phyloP scores from a whole-genome alignment of 2,797 vertebrate species.

The Anguilla obscura region DNA sequence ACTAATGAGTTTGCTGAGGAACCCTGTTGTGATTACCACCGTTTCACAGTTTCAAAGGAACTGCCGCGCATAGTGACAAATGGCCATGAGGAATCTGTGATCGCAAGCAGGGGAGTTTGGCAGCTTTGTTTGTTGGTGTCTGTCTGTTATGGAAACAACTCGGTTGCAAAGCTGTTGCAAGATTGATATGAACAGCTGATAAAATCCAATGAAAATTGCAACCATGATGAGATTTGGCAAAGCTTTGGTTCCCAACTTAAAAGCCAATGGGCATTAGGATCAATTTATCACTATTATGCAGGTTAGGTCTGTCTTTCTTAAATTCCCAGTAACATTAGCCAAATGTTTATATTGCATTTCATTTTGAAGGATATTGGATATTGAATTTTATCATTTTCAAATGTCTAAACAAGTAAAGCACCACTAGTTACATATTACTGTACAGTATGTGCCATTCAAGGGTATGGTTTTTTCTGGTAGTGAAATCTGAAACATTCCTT shows the following conservation, averaged over 20 bases:
- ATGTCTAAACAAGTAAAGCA: background rate
- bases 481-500: background rate
- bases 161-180: background rate
- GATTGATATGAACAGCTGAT: background rate
- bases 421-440: background rate
- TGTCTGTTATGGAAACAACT: background rate
- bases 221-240: background rate
- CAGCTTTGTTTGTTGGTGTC: background rate
- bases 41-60: background rate
- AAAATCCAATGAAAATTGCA: background rate
- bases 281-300: background rate
- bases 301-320: background rate
- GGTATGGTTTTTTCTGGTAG: background rate
- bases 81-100: background rate
- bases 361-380: background rate
- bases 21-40: background rate
- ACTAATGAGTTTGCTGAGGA: background rate
- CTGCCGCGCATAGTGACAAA: background rate
- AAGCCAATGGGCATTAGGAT: background rate
- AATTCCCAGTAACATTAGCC: background rate
- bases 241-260: background rate
- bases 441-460: background rate
- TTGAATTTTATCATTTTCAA: background rate
- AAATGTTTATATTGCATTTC: background rate
- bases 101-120: background rate